Conservation (phyloP, 2,888 invertebrate species). For the Aphrophora alni region DNA sequence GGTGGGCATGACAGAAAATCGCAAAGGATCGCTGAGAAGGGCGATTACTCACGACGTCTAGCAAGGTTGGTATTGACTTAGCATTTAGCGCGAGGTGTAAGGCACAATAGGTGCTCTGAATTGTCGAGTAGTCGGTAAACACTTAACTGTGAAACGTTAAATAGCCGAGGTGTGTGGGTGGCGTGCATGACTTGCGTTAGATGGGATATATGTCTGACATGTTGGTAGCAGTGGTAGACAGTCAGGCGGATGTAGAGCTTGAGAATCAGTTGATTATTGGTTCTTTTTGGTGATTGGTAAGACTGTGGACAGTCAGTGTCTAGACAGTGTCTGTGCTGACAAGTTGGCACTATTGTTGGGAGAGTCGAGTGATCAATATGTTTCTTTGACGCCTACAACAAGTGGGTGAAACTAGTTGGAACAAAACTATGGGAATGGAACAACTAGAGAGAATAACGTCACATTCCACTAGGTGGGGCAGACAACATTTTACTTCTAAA, state of each 20-base stretch:
- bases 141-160: neutral
- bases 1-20: neutral
- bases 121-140: conserved; percentile 5
- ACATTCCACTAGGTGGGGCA: too few relatives aligned
- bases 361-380: too few relatives aligned
- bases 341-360: too few relatives aligned
- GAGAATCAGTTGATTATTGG: neutral
- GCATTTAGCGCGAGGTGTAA: neutral
- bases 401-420: too few relatives aligned
- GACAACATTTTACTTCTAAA: too few relatives aligned
- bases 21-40: neutral
- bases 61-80: neutral
- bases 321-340: neutral
- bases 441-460: too few relatives aligned
- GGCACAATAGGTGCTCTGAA: neutral
- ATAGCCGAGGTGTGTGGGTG: neutral
- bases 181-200: neutral
- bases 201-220: neutral
- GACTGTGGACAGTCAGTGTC: neutral
- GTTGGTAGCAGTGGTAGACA: neutral
- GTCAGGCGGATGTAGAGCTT: neutral
- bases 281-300: neutral
- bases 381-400: too few relatives aligned
- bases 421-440: too few relatives aligned
- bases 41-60: neutral